A percentile compares a stretch with the other conserved stretches of the same genome.
Evolutionary conservation across 2,113 vertebrate genomes (phyloP).

Genomic region (Lathamus discolor): DNA sequence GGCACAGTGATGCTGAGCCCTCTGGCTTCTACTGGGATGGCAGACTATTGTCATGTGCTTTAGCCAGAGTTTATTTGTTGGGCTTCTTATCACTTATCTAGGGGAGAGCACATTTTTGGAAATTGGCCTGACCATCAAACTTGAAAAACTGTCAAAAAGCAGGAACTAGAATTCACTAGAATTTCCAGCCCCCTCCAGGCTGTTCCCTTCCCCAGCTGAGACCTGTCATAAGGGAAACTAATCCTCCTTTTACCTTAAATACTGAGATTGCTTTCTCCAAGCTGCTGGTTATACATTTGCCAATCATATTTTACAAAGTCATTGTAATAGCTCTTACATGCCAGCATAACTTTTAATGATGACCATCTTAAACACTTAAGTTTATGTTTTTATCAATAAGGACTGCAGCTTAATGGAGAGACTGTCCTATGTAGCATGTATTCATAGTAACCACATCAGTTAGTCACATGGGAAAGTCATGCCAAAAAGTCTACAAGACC

Average conservation of each 20-base stretch:
- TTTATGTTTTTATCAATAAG: background rate
- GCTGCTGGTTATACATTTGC: background rate
- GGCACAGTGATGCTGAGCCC: background rate
- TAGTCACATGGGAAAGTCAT: background rate
- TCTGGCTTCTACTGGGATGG: background rate
- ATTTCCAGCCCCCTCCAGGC: background rate
- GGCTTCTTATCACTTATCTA: background rate
- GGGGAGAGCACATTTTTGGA: background rate
- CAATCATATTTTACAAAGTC: background rate
- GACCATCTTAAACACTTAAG: background rate
- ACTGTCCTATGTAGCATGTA: background rate
- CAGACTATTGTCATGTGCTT: accelerated
- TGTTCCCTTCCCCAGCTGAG: background rate
- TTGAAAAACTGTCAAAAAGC: background rate
- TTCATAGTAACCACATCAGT: background rate
- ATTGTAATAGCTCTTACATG: background rate
- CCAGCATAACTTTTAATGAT: background rate
- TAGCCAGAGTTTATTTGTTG: background rate
- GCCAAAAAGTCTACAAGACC: background rate
- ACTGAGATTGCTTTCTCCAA: background rate
- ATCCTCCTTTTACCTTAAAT: background rate
- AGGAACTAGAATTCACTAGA: background rate
- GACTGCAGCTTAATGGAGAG: background rate
- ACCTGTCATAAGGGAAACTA: background rate
- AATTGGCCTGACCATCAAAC: background rate